Evolutionary conservation across 2,113 vertebrate genomes (phyloP).

Genomic region (Struthio camelus): DNA sequence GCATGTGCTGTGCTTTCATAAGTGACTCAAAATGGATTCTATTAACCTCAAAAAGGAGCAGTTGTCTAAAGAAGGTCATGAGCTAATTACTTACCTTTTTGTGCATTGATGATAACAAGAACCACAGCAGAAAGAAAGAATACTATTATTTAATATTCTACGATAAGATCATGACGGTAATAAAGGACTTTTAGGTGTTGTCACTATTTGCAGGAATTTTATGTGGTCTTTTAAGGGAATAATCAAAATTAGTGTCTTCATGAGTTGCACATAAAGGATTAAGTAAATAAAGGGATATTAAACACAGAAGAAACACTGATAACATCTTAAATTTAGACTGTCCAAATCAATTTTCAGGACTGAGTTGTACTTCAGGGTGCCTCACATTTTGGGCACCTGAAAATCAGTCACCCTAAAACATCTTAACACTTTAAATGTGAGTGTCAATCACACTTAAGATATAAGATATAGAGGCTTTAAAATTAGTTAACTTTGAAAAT

Average conservation of each 20-base stretch:
- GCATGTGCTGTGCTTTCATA: background rate
- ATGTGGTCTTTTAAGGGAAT: background rate
- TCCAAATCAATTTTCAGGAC: background rate
- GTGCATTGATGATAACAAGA: background rate
- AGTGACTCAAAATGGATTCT: background rate
- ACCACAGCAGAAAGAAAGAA: background rate
- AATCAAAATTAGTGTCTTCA: fast-evolving
- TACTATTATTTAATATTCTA: background rate
- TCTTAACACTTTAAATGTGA: background rate
- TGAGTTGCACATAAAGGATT: background rate
- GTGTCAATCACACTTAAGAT: background rate
- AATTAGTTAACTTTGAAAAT: background rate
- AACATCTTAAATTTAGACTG: background rate
- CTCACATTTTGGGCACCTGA: background rate
- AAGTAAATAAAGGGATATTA: background rate
- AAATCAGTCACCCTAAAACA: background rate
- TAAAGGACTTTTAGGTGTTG: background rate
- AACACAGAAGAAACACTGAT: background rate
- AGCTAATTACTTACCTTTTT: background rate
- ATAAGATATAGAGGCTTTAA: background rate
- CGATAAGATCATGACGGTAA: background rate
- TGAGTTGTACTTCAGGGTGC: background rate
- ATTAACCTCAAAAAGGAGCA: background rate
- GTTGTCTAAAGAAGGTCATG: background rate
- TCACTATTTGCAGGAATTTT: background rate